These are phyloP conservation scores for Xanthia icteritia DNA, from an alignment of 2,888 invertebrate genomes.

Conservation along the genomic window DNA sequence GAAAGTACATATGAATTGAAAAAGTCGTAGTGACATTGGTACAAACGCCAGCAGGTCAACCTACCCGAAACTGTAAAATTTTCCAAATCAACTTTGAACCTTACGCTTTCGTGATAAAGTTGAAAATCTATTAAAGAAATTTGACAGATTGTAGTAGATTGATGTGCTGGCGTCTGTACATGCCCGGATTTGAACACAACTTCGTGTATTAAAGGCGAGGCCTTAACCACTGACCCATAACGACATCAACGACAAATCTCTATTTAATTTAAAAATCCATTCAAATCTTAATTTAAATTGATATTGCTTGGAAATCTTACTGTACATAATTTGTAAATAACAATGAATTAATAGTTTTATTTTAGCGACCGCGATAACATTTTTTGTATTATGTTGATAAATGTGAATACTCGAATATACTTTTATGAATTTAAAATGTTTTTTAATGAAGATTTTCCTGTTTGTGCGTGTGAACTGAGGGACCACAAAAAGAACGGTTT, in stretches of 20 bases:
- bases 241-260: neutral
- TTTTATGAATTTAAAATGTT: conserved; percentile 14
- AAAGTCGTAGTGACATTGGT: no score
- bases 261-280: neutral
- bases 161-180: no score
- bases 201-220: neutral
- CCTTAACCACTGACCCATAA: neutral
- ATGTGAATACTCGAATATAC: conserved; percentile 37
- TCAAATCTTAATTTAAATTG: neutral
- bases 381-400: conserved; percentile 18
- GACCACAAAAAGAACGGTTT: no score
- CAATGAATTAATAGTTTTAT: conserved; percentile 16
- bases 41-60: no score
- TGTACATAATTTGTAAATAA: conserved; percentile 10
- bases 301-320: neutral
- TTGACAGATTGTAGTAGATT: no score
- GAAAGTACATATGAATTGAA: neutral
- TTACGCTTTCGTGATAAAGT: no score
- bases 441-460: neutral
- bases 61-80: no score
- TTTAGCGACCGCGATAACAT: neutral
- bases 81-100: no score
- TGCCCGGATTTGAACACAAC: neutral
- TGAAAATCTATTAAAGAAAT: no score
- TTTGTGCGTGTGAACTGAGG: no score